Evolutionary conservation across 2,888 invertebrate species (phyloP).

Genomic region (Hipparchia sbordonii): DNA sequence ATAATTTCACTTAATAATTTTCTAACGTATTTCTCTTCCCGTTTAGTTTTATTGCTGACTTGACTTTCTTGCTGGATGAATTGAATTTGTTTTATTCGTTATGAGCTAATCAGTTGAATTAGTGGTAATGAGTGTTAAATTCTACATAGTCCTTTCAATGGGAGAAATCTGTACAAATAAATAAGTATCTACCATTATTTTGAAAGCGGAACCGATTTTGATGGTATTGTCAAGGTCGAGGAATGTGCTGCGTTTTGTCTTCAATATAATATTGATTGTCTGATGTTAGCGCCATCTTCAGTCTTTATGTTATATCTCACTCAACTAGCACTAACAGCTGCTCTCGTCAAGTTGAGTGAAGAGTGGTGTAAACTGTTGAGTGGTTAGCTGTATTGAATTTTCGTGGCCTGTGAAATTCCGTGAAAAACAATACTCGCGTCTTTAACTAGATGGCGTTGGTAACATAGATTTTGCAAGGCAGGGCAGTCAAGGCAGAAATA

Average conservation of each 20-base stretch:
- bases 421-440: not conserved
- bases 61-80: no score
- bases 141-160: no score
- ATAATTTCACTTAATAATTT: conserved; percentile 37
- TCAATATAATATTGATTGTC: not conserved
- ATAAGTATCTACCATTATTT: no score
- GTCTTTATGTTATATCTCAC: not conserved
- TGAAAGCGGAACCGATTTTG: no score
- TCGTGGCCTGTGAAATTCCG: not conserved
- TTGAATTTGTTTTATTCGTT: no score
- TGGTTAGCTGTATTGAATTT: not conserved
- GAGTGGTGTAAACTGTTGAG: no score
- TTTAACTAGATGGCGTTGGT: not conserved
- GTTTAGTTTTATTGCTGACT: not conserved
- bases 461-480: no score
- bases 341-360: not conserved
- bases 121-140: no score
- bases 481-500: no score
- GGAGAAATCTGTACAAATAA: no score
- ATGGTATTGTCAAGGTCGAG: not conserved
- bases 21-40: not conserved
- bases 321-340: not conserved
- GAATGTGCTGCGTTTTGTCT: no score
- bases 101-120: no score
- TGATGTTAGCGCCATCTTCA: conserved; percentile 5